Evolutionary conservation across 2,113 vertebrate species (phyloP), one percentile per base, ranked within the genome.

Genomic region (Sigmodon hispidus): DNA sequence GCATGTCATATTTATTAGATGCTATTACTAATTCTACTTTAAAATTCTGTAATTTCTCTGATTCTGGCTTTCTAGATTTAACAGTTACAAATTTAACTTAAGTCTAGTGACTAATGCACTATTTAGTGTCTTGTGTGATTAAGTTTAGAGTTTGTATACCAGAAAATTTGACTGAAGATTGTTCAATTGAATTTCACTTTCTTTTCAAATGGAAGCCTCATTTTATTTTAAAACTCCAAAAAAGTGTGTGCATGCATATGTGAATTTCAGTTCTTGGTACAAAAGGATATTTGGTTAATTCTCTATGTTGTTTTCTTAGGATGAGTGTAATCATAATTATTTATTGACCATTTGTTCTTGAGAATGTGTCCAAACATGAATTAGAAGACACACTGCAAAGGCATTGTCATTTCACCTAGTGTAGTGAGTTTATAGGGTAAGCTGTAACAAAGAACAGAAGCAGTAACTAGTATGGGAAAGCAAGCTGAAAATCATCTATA

Each of bases 1-100:
- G 94, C 95, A 97, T 98, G 97, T 97, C 97, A 96, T 98, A 97
- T 98, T 98, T 98, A 98, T 98, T 98, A 98, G 97, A 50, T 43
- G 93, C 24, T 91, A 65, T 93, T 96, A 95, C 94, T 98, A 96
- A 97, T 98, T 97, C 96, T 97, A 83, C 86, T 97, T 97, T 73
- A 93, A 97, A 95, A 94, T 97, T 95, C 29, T 16, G 89, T 97
- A 85, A 88, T 97, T 96, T 97, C 85, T 97, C 57, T 96, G 97
- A 97, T 97, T 92, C 93, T 97, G 94, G 93, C 92, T 79, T 95
- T 94, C 97, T 95, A 87, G 52, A 73, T 94, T 95, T 96, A 98
- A 95, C 94, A 94, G 65, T 96, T 97, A 97, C 76, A 95, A 96
- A 97, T 97, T 97, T 97, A 96, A 96, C 96, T 97, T 90, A 40